Percentiles rank a stretch among this genome's conserved stretches.
phyloP scores from a whole-genome alignment of 2,888 invertebrate species.

The Pheosia gnoma region DNA sequence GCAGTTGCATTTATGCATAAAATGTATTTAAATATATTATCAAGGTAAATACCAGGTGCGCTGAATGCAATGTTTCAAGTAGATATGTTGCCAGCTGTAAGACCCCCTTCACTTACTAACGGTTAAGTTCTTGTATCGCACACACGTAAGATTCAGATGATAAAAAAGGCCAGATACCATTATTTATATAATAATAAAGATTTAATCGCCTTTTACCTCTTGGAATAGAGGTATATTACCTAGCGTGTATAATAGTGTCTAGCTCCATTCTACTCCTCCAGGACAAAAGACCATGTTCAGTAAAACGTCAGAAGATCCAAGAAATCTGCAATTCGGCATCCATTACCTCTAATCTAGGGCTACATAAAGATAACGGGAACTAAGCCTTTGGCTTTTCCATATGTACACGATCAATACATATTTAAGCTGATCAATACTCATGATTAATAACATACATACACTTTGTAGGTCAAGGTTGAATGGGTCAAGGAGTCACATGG shows the following conservation, averaged over 20 bases:
- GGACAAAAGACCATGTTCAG: background rate
- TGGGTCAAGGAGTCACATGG: background rate
- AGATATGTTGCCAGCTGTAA: background rate
- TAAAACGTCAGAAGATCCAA: background rate
- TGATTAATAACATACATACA: background rate
- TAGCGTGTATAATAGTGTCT: too few relatives aligned
- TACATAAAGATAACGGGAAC: background rate
- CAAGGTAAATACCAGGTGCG: slow-evolving; percentile 7
- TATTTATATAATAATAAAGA: too few relatives aligned
- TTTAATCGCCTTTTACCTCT: too few relatives aligned
- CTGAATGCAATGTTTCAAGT: slow-evolving; percentile 1
- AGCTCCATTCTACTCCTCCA: too few relatives aligned
- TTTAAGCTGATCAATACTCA: background rate
- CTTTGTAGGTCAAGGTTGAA: background rate
- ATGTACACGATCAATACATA: background rate
- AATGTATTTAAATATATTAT: slow-evolving; percentile 10
- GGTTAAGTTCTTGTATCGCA: too few relatives aligned
- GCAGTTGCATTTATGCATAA: slow-evolving; percentile 11
- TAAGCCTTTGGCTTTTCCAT: background rate
- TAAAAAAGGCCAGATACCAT: too few relatives aligned
- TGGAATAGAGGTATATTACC: too few relatives aligned
- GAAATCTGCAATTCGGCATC: too few relatives aligned
- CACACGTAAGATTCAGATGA: too few relatives aligned
- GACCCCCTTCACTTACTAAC: background rate
- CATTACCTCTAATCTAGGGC: background rate